Conservation (phyloP, 2,888 invertebrate genomes). For the Autographa gamma region DNA sequence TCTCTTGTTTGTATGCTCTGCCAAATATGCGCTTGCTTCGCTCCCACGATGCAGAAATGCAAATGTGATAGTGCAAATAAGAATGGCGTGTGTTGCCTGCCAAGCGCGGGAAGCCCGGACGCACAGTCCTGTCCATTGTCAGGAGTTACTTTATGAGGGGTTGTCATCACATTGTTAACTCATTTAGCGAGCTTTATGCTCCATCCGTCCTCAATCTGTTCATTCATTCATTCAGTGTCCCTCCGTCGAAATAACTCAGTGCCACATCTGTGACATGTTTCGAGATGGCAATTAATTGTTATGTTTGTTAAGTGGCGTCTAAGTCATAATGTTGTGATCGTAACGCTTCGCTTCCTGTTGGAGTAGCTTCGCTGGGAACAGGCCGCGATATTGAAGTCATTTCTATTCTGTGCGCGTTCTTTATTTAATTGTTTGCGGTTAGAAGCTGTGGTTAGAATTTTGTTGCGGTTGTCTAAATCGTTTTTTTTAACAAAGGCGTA, state of each 20-base stretch:
- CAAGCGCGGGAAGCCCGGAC: conserved; percentile 66
- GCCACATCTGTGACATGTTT: conserved; percentile 51
- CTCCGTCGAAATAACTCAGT: conserved; percentile 58
- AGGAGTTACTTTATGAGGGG: conserved; percentile 63
- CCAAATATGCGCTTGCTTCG: conserved; percentile 57
- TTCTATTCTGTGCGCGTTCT: conserved; percentile 25
- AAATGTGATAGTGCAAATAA: conserved; percentile 75
- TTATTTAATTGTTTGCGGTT: conserved; percentile 12
- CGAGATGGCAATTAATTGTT: conserved; percentile 55
- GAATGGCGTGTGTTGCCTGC: conserved; percentile 64
- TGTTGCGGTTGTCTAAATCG: neutral
- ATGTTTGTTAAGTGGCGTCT: conserved; percentile 46
- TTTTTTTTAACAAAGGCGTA: neutral
- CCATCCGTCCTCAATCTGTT: conserved; percentile 46
- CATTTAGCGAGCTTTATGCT: conserved; percentile 54
- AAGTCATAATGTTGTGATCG: conserved; percentile 44
- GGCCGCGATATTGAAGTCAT: conserved; percentile 18
- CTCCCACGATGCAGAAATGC: conserved; percentile 72
- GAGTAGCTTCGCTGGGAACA: conserved; percentile 36
- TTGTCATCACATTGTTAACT: conserved; percentile 61
- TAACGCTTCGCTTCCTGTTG: conserved; percentile 45
- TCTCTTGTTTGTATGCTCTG: conserved; percentile 44
- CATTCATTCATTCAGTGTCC: conserved; percentile 52
- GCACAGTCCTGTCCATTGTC: conserved; percentile 67
- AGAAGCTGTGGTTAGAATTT: conserved; percentile 2